Percentiles rank a stretch among this genome's conserved stretches.
These are phyloP conservation scores for Lampris megalopsis DNA, from an alignment of 2,113 vertebrate genomes.

Conservation along the genomic window DNA sequence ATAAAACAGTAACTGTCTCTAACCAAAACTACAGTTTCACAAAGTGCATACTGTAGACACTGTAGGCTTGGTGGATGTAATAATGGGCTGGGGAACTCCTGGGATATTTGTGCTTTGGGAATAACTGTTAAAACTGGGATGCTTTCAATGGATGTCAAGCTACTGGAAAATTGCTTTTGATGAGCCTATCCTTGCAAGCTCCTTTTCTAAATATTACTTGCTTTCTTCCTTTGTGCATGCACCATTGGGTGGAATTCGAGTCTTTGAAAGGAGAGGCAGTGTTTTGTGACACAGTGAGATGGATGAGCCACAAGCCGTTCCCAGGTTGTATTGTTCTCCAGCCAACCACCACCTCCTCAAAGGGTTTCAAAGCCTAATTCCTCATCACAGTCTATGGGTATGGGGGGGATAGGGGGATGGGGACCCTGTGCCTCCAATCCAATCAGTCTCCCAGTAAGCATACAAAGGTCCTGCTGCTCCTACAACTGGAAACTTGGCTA, in stretches of 20 bases:
- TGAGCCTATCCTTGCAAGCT: slow-evolving; percentile 30
- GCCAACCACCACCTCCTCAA: slow-evolving; percentile 65
- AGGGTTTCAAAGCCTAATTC: slow-evolving; percentile 72
- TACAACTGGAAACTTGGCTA: slow-evolving; percentile 71
- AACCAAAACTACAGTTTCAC: neutral
- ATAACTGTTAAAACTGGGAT: neutral
- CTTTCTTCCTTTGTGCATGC: slow-evolving; percentile 51
- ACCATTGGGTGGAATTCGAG: neutral
- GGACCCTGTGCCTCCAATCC: slow-evolving; percentile 62
- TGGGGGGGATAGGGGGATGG: slow-evolving; percentile 41
- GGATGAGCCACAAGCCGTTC: slow-evolving; percentile 72
- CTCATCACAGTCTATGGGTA: slow-evolving; percentile 60
- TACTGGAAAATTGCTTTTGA: slow-evolving; percentile 38
- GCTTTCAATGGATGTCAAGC: neutral
- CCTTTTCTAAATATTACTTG: slow-evolving; percentile 39
- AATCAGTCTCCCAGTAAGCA: slow-evolving; percentile 77
- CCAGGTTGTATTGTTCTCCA: slow-evolving; percentile 71
- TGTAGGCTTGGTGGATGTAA: neutral
- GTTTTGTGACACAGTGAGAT: slow-evolving; percentile 62
- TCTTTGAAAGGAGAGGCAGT: slow-evolving; percentile 36
- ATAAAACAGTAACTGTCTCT: neutral
- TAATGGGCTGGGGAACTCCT: neutral
- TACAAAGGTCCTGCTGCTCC: slow-evolving; percentile 74
- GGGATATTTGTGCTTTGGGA: neutral
- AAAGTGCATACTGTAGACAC: neutral